phyloP scores from a whole-genome alignment of 2,888 invertebrate species.

The Polymixis flavicincta region DNA sequence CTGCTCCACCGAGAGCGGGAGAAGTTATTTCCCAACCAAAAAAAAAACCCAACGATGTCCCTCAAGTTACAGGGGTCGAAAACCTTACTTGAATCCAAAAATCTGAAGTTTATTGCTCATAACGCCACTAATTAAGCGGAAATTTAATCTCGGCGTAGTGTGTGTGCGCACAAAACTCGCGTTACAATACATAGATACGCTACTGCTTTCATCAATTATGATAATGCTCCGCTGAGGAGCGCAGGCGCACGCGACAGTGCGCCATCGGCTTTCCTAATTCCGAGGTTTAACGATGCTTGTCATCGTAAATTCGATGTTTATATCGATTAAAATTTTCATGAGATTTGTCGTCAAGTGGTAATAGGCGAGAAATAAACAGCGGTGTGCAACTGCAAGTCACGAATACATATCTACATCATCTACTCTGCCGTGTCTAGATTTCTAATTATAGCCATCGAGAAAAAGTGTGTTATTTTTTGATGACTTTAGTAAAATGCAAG shows the following conservation, averaged over 20 bases:
- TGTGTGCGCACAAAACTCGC: conserved; percentile 61
- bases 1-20: too few relatives aligned
- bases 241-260: conserved; percentile 73
- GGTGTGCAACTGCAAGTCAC: conserved; percentile 41
- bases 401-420: conserved; percentile 24
- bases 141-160: conserved; percentile 29
- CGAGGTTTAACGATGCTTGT: conserved; percentile 74
- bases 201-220: conserved; percentile 89
- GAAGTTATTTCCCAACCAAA: too few relatives aligned
- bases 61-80: background rate
- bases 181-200: conserved; percentile 66
- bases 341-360: conserved; percentile 57
- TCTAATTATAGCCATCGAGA: conserved; percentile 45
- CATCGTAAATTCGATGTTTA: conserved; percentile 68
- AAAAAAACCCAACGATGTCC: too few relatives aligned
- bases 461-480: conserved; percentile 11
- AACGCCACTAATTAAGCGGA: conserved; percentile 24
- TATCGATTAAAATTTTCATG: conserved; percentile 62
- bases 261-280: conserved; percentile 84
- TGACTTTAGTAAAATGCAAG: conserved; percentile 26
- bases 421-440: conserved; percentile 31
- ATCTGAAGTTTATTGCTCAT: conserved; percentile 3
- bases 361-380: conserved; percentile 34
- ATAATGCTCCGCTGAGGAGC: conserved; percentile 76
- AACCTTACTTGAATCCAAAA: background rate